These are phyloP conservation scores for Vulpes lagopus DNA, from an alignment of 2,113 vertebrate genomes.

Conservation along the genomic window DNA sequence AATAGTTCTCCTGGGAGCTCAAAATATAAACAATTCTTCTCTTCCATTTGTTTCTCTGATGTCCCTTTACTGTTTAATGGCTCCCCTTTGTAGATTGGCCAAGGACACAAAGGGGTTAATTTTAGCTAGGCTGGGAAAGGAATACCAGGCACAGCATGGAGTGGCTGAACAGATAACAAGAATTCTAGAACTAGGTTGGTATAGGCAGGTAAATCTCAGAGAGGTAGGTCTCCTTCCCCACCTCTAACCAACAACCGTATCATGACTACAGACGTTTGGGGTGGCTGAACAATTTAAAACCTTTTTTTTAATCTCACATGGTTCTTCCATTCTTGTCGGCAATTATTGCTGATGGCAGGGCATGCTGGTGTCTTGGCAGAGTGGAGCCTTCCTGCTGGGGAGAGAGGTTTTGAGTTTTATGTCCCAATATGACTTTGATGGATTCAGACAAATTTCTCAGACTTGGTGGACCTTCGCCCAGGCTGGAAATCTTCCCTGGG, in stretches of 20 bases:
- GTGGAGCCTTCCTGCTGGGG: constrained; percentile 58
- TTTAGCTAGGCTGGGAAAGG: not conserved
- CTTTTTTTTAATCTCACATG: constrained; percentile 51
- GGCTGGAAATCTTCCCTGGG: constrained; percentile 75
- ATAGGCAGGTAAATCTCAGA: constrained; percentile 33
- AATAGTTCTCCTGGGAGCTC: not conserved
- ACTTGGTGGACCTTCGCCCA: constrained; percentile 71
- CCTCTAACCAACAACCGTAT: not conserved
- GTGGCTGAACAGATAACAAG: not conserved
- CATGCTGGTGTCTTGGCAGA: constrained; percentile 77
- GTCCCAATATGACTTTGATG: constrained; percentile 77
- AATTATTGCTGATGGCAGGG: constrained; percentile 75
- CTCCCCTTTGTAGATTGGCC: not conserved
- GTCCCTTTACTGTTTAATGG: not conserved
- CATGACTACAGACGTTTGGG: not conserved
- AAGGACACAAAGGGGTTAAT: constrained; percentile 8
- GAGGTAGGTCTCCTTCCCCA: not conserved
- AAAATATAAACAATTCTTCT: not conserved
- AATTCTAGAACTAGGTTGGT: not conserved
- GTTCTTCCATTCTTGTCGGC: constrained; percentile 46
- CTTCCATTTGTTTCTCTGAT: not conserved
- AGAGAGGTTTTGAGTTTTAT: constrained; percentile 76
- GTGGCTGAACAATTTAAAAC: constrained; percentile 46
- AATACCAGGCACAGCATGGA: not conserved
- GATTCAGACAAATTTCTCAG: constrained; percentile 80